phyloP scores from a whole-genome alignment of 1,140 invertebrate genomes.

The Drosophila obscura region DNA sequence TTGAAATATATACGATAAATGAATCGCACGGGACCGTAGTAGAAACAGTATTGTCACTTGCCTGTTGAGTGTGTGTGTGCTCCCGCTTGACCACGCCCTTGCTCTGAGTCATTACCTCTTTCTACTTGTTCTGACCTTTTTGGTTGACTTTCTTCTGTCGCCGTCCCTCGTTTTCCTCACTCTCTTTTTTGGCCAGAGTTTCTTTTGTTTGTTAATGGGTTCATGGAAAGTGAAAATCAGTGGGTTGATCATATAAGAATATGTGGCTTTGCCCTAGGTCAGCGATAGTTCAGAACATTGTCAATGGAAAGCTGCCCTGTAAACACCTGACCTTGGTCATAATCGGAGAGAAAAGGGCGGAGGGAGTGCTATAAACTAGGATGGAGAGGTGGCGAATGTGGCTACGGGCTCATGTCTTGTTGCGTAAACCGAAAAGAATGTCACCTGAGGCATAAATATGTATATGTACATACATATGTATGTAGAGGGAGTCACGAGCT shows the following conservation, averaged over 20 bases:
- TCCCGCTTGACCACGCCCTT: slow-evolving; percentile 16
- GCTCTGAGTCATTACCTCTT: background rate
- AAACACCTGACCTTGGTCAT: slow-evolving; percentile 35
- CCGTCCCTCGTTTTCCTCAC: background rate
- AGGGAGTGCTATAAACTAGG: background rate
- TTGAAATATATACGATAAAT: too few species aligned
- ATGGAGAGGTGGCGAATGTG: too few species aligned
- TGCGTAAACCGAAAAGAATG: too few species aligned
- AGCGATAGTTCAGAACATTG: slow-evolving; percentile 7
- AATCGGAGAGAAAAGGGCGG: background rate
- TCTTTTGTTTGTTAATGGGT: slow-evolving; percentile 40
- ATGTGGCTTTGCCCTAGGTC: slow-evolving; percentile 24
- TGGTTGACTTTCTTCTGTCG: slow-evolving; percentile 10
- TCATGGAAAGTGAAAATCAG: slow-evolving; percentile 41
- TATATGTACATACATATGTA: too few species aligned
- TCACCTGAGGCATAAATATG: too few species aligned
- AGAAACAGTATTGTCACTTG: slow-evolving; percentile 16
- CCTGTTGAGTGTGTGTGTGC: slow-evolving; percentile 23
- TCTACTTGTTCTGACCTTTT: slow-evolving; percentile 35
- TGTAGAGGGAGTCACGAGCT: too few species aligned
- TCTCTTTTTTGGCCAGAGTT: slow-evolving; percentile 14
- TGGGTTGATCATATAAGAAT: slow-evolving; percentile 34
- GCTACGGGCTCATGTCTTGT: too few species aligned
- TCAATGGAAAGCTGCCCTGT: slow-evolving; percentile 41
- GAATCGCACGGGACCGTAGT: too few species aligned